Conservation (phyloP, 2,888 invertebrate genomes). For the Anorthoa munda region DNA sequence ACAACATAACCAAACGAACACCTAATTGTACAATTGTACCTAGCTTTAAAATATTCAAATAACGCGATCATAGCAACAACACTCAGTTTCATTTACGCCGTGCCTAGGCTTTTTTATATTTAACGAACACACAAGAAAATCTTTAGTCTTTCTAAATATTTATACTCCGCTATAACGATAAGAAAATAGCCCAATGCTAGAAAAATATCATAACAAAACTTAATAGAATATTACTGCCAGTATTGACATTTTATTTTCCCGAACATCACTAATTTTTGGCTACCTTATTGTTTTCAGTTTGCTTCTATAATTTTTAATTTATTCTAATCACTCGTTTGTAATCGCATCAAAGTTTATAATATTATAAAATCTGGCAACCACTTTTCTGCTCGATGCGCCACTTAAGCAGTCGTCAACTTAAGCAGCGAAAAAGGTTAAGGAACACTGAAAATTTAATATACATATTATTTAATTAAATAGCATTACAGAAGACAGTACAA, state of each 20-base stretch:
- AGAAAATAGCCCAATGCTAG: conserved; percentile 17
- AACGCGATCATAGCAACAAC: conserved; percentile 39
- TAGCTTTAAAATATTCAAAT: conserved; percentile 42
- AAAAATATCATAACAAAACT: conserved; percentile 22
- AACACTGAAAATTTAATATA: background rate
- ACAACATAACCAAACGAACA: conserved; percentile 58
- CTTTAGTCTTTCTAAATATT: conserved; percentile 11
- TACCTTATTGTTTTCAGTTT: background rate
- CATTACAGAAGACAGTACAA: conserved; percentile 3
- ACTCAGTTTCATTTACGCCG: conserved; percentile 13
- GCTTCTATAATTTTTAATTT: background rate
- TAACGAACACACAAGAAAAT: conserved; percentile 27
- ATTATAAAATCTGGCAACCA: conserved; percentile 14
- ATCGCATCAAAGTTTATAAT: background rate
- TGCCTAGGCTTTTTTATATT: conserved; percentile 27
- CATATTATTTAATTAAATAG: background rate
- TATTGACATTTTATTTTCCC: background rate
- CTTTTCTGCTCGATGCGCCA: background rate
- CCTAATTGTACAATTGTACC: conserved; percentile 38
- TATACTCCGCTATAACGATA: conserved; percentile 12
- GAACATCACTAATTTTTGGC: background rate
- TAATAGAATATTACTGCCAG: conserved; percentile 10
- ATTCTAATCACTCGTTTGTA: background rate
- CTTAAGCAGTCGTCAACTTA: background rate
- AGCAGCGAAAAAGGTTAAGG: background rate